Base-by-base conservation (phyloP, 92 coral and sea anemone genomes). In the Epizoanthus stellaris region DNA sequence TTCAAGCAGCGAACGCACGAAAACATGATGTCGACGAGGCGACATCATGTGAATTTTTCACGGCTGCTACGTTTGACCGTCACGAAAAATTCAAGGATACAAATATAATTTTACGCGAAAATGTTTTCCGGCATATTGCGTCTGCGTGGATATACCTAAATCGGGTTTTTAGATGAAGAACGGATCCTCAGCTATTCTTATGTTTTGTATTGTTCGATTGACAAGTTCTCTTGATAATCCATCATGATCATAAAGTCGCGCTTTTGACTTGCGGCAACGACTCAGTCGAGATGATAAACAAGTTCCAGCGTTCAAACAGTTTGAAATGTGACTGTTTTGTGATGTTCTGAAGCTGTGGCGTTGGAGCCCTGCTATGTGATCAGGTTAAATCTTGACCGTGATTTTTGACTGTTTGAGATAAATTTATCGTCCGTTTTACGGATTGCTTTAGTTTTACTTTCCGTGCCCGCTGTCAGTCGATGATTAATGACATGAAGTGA, bases 141-240 rank as follows among this genome's bases (percentile, higher is more conserved):
- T 52, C 56, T 13, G 56, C 56, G n/a, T n/a, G n/a, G n/a, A 12
- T 52, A 52, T 52, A 52, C 56, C 56, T 52, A 52, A 52, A 52
- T 52, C 56, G 13, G 56, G 56, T 9, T 52, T 52, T 52, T 52
- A 13, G 56, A 52, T 52, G 56, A 11, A 52, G 15, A 52, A 10
- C 56, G 12, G 12, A 52, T 15, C 12, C 56, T 52, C 56, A 10
- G 15, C 56, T 52, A 52, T 52, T 52, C 56, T 13, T 52, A 13
- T 52, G 56, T 52, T 52, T 79, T 42, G 49, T 70, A 79, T 79
- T 61, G 72, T 79, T 64, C 71, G 43, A 64, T 61, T 61, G 47
- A 70, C 64, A 70, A 63, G 62, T 61, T 79, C 60, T 45, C 83
- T 79, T 53, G 20, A 56, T 79, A 79, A 79, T 79, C 83, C 83